Conservation (phyloP, 2,888 invertebrate genomes). For the Oxystoma pomonae region DNA sequence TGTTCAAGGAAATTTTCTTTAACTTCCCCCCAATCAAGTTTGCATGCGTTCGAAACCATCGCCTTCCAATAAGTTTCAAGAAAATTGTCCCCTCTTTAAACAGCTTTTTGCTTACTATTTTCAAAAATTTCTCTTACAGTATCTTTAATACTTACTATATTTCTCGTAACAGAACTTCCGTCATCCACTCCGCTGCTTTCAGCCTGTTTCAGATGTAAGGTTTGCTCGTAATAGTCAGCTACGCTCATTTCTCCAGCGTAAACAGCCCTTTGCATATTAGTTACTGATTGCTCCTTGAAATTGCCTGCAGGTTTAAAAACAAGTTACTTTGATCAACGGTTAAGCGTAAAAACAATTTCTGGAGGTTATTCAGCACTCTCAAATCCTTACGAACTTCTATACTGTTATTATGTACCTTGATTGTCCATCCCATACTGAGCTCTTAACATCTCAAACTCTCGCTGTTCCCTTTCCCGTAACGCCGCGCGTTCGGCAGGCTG, state of each 20-base stretch:
- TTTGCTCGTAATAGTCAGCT: constrained; percentile 79
- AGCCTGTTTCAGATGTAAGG: constrained; percentile 69
- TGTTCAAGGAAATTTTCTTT: no score
- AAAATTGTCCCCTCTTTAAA: no score
- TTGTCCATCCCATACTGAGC: constrained; percentile 90
- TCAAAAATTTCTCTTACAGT: no score
- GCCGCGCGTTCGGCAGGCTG: constrained; percentile 58
- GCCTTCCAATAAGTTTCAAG: no score
- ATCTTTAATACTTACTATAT: constrained; percentile 54
- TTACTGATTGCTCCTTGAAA: constrained; percentile 71
- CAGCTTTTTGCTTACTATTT: no score
- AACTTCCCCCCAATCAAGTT: no score
- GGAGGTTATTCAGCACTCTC: no score
- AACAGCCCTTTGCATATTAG: constrained; percentile 77
- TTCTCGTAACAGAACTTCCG: constrained; percentile 75
- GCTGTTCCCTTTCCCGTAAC: constrained; percentile 67
- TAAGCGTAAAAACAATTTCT: no score
- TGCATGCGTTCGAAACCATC: no score
- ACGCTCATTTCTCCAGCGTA: constrained; percentile 83
- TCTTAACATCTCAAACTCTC: constrained; percentile 74
- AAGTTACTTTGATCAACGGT: no score
- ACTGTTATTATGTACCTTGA: no score
- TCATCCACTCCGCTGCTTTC: constrained; percentile 78
- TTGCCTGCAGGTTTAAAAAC: constrained; percentile 48
- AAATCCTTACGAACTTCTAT: no score